Conservation (phyloP, 2,113 vertebrate species). For the Odontophorus gujanensis region DNA sequence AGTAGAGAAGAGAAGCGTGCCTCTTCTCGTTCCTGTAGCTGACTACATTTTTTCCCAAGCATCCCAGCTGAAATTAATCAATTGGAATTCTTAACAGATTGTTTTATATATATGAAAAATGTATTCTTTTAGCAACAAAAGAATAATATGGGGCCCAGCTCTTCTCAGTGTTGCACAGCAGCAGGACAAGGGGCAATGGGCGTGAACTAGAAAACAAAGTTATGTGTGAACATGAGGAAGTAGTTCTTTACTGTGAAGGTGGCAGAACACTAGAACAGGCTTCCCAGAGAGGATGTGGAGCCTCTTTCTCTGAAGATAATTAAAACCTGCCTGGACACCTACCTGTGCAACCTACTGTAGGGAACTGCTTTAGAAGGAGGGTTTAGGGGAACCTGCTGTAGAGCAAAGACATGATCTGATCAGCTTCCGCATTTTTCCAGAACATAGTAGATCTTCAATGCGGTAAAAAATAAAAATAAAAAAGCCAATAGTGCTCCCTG, state of each 20-base stretch:
- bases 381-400: background rate
- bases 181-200: background rate
- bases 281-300: background rate
- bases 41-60: background rate
- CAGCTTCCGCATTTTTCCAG: background rate
- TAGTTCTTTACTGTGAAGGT: background rate
- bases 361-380: background rate
- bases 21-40: slow-evolving; percentile 24
- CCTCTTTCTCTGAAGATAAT: background rate
- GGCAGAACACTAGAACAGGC: background rate
- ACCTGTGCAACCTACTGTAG: no score
- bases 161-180: background rate
- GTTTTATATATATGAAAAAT: background rate
- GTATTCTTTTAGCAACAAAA: background rate
- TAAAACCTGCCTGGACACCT: no score
- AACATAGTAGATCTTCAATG: background rate
- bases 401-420: background rate
- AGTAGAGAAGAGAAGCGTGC: background rate
- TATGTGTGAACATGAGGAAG: background rate
- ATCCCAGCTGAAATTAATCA: background rate
- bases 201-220: background rate
- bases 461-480: background rate
- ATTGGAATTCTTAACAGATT: background rate
- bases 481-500: background rate
- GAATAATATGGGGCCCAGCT: background rate